A percentile compares a stretch with the other conserved stretches of the same genome.
phyloP scores from a whole-genome alignment of 2,888 invertebrate genomes.

The Parascotia fuliginaria region DNA sequence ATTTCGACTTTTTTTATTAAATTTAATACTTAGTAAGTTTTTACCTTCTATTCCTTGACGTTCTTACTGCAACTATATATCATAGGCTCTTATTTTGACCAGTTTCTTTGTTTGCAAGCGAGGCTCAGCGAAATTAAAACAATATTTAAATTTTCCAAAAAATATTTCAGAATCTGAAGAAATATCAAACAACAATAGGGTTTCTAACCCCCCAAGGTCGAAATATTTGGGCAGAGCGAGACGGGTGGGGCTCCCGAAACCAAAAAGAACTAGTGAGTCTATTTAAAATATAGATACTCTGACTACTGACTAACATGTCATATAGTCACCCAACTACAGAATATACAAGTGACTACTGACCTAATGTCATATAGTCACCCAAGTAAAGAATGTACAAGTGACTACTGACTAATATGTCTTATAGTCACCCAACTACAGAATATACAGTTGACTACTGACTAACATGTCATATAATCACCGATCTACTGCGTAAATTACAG shows the following conservation, averaged over 20 bases:
- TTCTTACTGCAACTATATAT: neutral
- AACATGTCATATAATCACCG: neutral
- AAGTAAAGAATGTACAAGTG: neutral
- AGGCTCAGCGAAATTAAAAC: neutral
- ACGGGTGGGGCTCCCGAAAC: slow-evolving; percentile 71
- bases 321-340: neutral
- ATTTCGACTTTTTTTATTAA: no score
- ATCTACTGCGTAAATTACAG: no score
- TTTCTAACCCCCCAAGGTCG: slow-evolving; percentile 54
- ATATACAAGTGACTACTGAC: neutral
- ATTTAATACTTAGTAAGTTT: no score
- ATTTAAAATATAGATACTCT: slow-evolving; percentile 8
- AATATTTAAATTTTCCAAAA: slow-evolving; percentile 2
- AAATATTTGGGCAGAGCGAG: slow-evolving; percentile 72
- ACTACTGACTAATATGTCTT: neutral
- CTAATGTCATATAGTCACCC: neutral
- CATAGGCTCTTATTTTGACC: neutral
- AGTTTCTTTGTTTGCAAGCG: neutral
- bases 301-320: neutral
- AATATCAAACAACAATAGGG: slow-evolving; percentile 54
- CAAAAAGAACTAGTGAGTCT: slow-evolving; percentile 65
- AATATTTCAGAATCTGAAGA: slow-evolving; percentile 66
- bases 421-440: neutral
- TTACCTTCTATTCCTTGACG: no score
- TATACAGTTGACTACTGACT: neutral